phyloP scores from a whole-genome alignment of 2,888 invertebrate species.

The Argynnis bischoffii region DNA sequence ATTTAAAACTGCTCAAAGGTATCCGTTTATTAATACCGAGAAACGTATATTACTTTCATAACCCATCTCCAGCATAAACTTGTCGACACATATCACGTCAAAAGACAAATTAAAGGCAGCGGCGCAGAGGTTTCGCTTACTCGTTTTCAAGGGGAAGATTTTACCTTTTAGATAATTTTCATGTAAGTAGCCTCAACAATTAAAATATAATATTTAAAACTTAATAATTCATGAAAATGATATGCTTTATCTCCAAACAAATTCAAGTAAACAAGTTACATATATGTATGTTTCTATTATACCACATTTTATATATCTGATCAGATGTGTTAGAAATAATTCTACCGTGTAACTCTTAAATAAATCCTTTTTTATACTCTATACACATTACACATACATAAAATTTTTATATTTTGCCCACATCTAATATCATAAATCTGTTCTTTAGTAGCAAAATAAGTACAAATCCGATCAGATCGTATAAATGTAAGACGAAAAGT shows the following conservation, averaged over 20 bases:
- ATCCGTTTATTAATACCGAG: slow-evolving; percentile 35
- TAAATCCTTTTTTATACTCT: too few relatives aligned
- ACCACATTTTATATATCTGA: too few relatives aligned
- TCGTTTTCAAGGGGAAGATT: slow-evolving; percentile 38
- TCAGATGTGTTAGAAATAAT: too few relatives aligned
- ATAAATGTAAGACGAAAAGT: neutral
- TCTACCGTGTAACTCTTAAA: too few relatives aligned
- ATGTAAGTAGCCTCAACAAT: slow-evolving; percentile 22
- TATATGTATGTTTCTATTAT: too few relatives aligned
- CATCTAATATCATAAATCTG: too few relatives aligned
- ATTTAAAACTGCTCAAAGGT: slow-evolving; percentile 25
- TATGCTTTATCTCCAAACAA: slow-evolving; percentile 2
- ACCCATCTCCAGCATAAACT: slow-evolving; percentile 36
- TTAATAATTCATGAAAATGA: slow-evolving; percentile 7
- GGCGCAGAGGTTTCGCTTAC: slow-evolving; percentile 39
- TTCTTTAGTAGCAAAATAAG: neutral
- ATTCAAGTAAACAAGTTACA: neutral
- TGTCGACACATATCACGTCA: slow-evolving; percentile 41
- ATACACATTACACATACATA: too few relatives aligned
- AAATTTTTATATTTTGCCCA: too few relatives aligned
- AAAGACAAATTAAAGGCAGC: slow-evolving; percentile 40
- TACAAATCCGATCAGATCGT: neutral
- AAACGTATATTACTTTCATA: slow-evolving; percentile 34
- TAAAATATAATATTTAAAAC: slow-evolving; percentile 6
- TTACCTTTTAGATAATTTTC: slow-evolving; percentile 33